phyloP scores from a whole-genome alignment of 2,797 vertebrate species.

The Darevskia mixta region DNA sequence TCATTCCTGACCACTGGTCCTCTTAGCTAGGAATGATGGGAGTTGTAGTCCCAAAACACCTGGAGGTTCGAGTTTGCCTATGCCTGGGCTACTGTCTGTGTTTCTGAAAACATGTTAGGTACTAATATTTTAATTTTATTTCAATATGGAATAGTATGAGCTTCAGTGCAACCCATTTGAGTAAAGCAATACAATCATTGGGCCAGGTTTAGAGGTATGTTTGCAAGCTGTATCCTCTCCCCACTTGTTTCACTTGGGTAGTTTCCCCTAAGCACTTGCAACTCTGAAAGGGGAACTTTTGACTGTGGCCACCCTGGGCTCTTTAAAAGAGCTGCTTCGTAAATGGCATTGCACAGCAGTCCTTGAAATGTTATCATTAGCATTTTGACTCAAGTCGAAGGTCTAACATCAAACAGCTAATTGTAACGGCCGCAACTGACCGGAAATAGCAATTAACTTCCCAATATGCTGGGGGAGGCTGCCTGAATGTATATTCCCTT shows the following conservation, averaged over 20 bases:
- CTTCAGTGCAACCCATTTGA: background rate
- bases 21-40: too few relatives aligned
- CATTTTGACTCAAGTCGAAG: background rate
- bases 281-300: background rate
- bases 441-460: background rate
- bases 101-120: background rate
- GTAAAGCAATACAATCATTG: background rate
- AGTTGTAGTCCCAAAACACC: too few relatives aligned
- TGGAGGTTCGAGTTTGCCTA: too few relatives aligned
- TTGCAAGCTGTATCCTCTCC: too few relatives aligned
- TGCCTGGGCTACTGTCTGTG: background rate
- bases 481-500: too few relatives aligned
- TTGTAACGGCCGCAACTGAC: background rate
- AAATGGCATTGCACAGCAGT: background rate
- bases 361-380: background rate
- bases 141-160: background rate
- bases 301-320: background rate
- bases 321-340: background rate
- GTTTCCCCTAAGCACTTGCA: too few relatives aligned
- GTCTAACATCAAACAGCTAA: background rate
- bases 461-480: background rate
- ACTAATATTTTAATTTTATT: background rate
- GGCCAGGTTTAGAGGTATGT: background rate
- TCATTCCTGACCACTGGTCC: too few relatives aligned
- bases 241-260: background rate